Conservation (phyloP, 2,888 invertebrate species). For the Himalopsyche kuldschensis region DNA sequence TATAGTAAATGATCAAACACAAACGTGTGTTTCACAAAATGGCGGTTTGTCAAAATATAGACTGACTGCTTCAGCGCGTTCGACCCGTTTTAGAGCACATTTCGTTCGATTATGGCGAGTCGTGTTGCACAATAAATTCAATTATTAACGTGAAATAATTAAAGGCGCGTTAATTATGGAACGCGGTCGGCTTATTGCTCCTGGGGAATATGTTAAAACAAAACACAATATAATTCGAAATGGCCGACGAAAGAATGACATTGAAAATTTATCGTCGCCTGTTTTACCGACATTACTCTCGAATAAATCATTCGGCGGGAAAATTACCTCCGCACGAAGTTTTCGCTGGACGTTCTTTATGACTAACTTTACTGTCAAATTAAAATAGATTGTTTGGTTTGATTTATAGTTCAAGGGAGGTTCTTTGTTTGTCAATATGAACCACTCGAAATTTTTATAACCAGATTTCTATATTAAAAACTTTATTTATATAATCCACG, state of each 20-base stretch:
- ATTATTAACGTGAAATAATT: slow-evolving; percentile 23
- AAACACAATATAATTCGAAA: slow-evolving; percentile 10
- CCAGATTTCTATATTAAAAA: too few species aligned
- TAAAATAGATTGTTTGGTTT: neutral
- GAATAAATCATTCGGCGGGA: slow-evolving; percentile 7
- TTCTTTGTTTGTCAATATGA: neutral
- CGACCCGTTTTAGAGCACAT: neutral
- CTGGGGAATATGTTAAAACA: neutral
- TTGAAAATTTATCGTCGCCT: neutral
- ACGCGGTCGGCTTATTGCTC: neutral
- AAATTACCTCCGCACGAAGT: neutral
- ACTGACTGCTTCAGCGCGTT: neutral
- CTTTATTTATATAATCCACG: too few species aligned
- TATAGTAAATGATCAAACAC: too few species aligned
- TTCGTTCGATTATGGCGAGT: slow-evolving; percentile 9
- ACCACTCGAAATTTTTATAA: too few species aligned
- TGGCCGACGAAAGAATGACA: slow-evolving; percentile 18
- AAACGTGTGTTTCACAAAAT: neutral
- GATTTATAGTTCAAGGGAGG: neutral
- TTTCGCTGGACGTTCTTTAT: neutral
- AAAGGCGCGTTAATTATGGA: slow-evolving; percentile 19
- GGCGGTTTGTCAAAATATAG: neutral
- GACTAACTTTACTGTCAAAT: neutral
- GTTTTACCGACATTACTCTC: slow-evolving; percentile 2
- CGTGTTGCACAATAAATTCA: slow-evolving; percentile 13